phyloP scores from a whole-genome alignment of 35 echinoderm and acorn worm genomes.

The Apostichopus parvimensis region DNA sequence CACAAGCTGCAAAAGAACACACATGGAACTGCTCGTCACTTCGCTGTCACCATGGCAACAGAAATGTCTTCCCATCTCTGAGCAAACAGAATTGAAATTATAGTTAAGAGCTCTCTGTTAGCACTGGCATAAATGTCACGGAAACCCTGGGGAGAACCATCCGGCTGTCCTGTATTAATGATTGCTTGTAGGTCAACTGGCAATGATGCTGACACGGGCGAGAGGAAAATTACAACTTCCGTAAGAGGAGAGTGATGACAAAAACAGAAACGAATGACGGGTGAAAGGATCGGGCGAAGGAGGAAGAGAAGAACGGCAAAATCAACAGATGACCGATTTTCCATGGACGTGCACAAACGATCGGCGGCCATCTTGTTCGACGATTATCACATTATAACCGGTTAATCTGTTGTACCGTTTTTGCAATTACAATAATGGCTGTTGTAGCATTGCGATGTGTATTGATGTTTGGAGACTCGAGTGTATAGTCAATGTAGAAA shows the following conservation, averaged over 20 bases:
- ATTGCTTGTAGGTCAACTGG: background rate
- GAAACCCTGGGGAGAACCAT: background rate
- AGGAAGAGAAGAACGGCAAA: background rate
- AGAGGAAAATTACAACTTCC: constrained; percentile 21
- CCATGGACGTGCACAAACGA: background rate
- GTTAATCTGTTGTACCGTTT: no score
- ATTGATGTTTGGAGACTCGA: no score
- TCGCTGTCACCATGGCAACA: background rate
- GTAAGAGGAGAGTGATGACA: constrained; percentile 2
- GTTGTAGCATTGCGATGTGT: no score
- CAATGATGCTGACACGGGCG: background rate
- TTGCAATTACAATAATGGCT: no score
- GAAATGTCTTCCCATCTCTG: constrained; percentile 24
- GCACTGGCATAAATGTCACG: constrained; percentile 21
- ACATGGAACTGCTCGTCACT: no score
- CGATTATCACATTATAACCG: no score
- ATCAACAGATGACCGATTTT: constrained; percentile 22
- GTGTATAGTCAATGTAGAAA: no score
- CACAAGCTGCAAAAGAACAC: no score
- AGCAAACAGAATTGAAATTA: constrained; percentile 13
- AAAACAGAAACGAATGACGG: background rate
- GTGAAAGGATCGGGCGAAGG: background rate
- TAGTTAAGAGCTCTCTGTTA: background rate
- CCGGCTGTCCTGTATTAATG: background rate
- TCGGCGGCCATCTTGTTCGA: background rate